Percentiles rank a stretch among this genome's conserved stretches.
Conservation (phyloP, 2,113 vertebrate species). For the Nipponia nippon region DNA sequence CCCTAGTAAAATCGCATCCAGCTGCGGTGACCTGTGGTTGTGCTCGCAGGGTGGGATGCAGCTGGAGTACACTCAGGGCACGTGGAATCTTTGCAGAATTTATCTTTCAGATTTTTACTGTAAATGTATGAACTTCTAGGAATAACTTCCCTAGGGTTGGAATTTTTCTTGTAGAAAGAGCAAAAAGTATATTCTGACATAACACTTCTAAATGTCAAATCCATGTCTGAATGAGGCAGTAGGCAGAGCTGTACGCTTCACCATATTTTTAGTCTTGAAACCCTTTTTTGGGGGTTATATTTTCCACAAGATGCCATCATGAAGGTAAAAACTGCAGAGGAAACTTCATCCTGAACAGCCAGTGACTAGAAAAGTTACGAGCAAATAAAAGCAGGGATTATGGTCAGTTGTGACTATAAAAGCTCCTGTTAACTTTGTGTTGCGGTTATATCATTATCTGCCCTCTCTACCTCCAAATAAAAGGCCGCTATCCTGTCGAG, state of each 20-base stretch:
- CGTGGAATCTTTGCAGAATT: neutral
- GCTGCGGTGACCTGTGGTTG: fast-evolving
- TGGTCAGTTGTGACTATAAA: fast-evolving
- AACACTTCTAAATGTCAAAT: neutral
- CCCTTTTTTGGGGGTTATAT: neutral
- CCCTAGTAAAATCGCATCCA: neutral
- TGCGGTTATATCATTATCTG: fast-evolving
- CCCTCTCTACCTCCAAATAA: neutral
- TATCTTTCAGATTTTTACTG: neutral
- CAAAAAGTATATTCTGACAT: neutral
- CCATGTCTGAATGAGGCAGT: neutral
- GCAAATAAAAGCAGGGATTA: neutral
- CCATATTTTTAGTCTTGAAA: neutral
- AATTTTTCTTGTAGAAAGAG: neutral
- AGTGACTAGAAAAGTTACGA: neutral
- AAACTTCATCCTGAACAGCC: neutral
- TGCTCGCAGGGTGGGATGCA: fast-evolving
- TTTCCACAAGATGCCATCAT: neutral
- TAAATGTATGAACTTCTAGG: neutral
- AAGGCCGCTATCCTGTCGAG: neutral
- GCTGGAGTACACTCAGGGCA: neutral
- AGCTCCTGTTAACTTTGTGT: neutral
- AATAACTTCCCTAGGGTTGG: neutral
- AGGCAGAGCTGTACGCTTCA: neutral
- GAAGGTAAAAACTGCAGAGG: neutral